These are phyloP conservation scores for Urosaurus nigricauda DNA, from an alignment of 2,797 vertebrate species.

Conservation along the genomic window DNA sequence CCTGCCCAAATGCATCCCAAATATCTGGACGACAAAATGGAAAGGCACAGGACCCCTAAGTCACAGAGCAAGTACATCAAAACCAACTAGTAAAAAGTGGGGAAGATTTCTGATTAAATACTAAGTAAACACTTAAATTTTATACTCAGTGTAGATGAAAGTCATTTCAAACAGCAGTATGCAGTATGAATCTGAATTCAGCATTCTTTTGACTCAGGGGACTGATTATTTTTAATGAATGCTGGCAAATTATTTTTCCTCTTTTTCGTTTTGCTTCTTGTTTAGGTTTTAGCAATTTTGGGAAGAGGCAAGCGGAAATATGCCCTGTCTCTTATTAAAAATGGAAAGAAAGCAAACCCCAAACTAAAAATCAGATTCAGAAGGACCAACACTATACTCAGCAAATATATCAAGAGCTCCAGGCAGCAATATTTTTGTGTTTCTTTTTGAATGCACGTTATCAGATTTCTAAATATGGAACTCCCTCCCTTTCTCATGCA, in stretches of 20 bases:
- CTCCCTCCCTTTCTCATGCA: not conserved
- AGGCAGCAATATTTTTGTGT: not conserved
- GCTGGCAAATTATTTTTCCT: not conserved
- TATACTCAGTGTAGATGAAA: not conserved
- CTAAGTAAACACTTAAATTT: not conserved
- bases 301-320: not conserved
- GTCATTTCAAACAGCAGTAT: not conserved
- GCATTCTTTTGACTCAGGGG: not conserved
- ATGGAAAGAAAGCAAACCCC: not conserved
- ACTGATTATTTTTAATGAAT: constrained; percentile 28
- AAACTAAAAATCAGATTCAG: not conserved
- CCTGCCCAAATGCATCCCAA: not conserved
- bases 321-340: not conserved
- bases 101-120: constrained; percentile 13
- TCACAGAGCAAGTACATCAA: not conserved
- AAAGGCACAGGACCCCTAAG: constrained; percentile 16
- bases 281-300: constrained; percentile 10
- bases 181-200: not conserved
- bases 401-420: not conserved
- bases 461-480: not conserved
- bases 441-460: not conserved
- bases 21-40: not conserved
- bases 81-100: constrained; percentile 1
- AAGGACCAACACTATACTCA: not conserved
- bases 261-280: not conserved